Conservation (phyloP, 2,888 invertebrate species). For the Liposcelis brunnea region DNA sequence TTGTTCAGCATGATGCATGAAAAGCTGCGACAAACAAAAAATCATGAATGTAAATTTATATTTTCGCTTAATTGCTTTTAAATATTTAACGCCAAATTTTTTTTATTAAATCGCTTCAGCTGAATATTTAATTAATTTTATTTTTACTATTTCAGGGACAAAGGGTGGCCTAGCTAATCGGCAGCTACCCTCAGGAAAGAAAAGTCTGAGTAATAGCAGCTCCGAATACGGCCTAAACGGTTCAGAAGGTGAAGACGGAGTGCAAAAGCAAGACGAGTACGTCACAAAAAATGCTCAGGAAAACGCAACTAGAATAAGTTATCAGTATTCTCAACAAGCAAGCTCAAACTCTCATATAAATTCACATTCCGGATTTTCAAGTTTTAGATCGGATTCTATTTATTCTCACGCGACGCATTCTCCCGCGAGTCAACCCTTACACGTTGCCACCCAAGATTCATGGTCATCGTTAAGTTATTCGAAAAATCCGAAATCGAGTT, state of each 20-base stretch:
- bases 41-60: too few species aligned
- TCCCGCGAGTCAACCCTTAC: slow-evolving; percentile 12
- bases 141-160: slow-evolving; percentile 21
- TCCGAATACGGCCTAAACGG: slow-evolving; percentile 27
- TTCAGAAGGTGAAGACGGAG: slow-evolving; percentile 1
- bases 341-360: neutral
- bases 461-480: slow-evolving; percentile 14
- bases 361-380: too few species aligned
- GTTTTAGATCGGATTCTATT: slow-evolving; percentile 7
- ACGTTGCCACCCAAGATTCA: slow-evolving; percentile 16
- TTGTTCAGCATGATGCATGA: too few species aligned
- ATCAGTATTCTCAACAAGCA: slow-evolving; percentile 10
- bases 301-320: neutral
- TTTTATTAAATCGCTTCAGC: too few species aligned
- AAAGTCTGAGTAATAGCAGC: slow-evolving; percentile 42
- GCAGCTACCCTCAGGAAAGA: slow-evolving; percentile 35
- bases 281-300: neutral
- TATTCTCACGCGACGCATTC: slow-evolving; percentile 15
- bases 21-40: too few species aligned
- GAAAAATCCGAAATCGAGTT: slow-evolving; percentile 26
- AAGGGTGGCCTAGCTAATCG: slow-evolving; percentile 57
- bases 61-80: too few species aligned
- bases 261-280: neutral
- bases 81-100: too few species aligned
- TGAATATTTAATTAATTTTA: too few species aligned